Evolutionary conservation across 2,888 invertebrate genomes (phyloP).

Genomic region (Sphinx pinastri): DNA sequence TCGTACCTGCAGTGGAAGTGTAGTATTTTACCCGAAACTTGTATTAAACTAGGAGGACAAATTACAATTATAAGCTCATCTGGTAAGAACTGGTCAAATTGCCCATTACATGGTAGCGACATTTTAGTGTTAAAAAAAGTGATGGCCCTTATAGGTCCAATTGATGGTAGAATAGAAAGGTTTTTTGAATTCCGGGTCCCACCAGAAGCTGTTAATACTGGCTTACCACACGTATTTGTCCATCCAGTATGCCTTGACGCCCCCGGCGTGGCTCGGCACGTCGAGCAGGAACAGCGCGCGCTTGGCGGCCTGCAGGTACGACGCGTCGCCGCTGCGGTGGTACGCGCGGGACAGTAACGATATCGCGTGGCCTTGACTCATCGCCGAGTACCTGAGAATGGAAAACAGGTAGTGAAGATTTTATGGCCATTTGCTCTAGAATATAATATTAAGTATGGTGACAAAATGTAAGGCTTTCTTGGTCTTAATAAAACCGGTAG

Average conservation of each 20-base stretch:
- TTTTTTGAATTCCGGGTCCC: no score
- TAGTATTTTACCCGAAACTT: not conserved
- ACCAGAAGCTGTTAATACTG: not conserved
- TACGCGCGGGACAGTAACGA: constrained; percentile 97
- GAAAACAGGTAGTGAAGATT: not conserved
- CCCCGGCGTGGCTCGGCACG: constrained; percentile 89
- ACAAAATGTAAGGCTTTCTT: no score
- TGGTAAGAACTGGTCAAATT: no score
- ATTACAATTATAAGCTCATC: not conserved
- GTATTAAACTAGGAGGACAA: not conserved
- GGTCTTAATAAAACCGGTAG: no score
- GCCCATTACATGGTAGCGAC: no score
- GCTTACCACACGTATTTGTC: constrained; percentile 94
- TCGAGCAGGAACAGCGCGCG: constrained; percentile 92
- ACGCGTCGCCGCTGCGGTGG: constrained; percentile 89
- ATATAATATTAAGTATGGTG: no score
- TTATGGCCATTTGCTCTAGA: no score
- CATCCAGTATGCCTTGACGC: constrained; percentile 93
- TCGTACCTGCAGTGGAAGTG: constrained; percentile 88
- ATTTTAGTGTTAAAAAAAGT: no score
- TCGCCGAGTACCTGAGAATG: constrained; percentile 92
- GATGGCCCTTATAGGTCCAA: no score
- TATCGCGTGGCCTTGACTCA: constrained; percentile 99
- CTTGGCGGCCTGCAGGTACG: constrained; percentile 92
- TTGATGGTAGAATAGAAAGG: no score